Evolutionary conservation across 2,888 invertebrate species (phyloP), one percentile per base, ranked within the genome.

Genomic region (Lamellibrachia satsuma): DNA sequence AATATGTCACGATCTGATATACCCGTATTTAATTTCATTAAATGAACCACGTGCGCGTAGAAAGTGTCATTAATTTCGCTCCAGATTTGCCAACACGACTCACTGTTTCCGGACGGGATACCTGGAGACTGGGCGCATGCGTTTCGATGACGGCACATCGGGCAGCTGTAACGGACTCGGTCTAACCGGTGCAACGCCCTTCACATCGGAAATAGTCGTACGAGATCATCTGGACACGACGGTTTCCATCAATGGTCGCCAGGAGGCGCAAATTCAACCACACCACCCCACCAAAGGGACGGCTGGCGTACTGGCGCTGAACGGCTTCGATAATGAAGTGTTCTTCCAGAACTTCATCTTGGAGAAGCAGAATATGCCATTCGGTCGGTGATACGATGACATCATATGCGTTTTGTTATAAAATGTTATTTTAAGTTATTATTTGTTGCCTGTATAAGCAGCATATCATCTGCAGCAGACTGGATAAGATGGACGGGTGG

Each of bases 181-280:
- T 15, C 75, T 75, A 75, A 22, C 75, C 22, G 75, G 75, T 22
- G 75, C 75, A 11, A 75, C 75, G 3, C 75, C n/a, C 75, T 75
- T 75, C 22, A 75, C 75, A 3, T 4, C n/a, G 75, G 75, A 75
- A n/a, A 75, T 75, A 75, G n/a, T 75, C n/a, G 75, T 75, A 6
- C 75, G 75, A 22, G 75, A 75, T 75, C 75, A 15, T 22, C 15
- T 22, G 75, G 75, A 75, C 75, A 75, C 75, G 75, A 3, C 75
- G 75, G 22, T 75, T n/a, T 75, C 75, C 75, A 75, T 75, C 75
- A 75, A 75, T 22, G 75, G 75, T 75, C 75, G 75, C 75, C 75
- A 75, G 75, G 75, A 75, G 75, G n/a, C 22, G 15, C 15, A 15
- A 15, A 22, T 75, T 75, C 75, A 75, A 75, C 75, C 75, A 15